phyloP scores from a whole-genome alignment of 2,888 invertebrate species.

The Rugalucina vietnamica region DNA sequence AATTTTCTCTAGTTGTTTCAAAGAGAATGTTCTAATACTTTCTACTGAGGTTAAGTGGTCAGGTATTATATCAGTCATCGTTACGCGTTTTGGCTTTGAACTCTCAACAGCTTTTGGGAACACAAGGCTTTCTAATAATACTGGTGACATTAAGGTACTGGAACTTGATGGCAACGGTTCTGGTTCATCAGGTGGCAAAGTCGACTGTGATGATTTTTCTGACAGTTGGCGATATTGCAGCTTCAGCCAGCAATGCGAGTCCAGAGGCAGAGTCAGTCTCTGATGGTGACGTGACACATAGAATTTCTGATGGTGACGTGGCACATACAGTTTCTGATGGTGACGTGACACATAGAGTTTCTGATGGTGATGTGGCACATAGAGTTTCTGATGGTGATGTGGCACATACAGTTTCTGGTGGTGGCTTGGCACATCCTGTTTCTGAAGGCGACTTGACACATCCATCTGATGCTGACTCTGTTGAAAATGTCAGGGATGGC shows the following conservation, averaged over 20 bases:
- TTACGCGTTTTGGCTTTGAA: not conserved
- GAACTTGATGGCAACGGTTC: no score
- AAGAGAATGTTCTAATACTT: not conserved
- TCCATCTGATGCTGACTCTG: not conserved
- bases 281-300: no score
- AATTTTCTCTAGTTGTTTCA: not conserved
- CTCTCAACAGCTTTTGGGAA: not conserved
- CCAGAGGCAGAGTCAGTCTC: slow-evolving; percentile 20
- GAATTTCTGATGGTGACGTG: not conserved
- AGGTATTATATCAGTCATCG: not conserved
- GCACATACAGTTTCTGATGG: not conserved
- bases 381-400: not conserved
- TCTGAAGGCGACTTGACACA: not conserved
- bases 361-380: not conserved
- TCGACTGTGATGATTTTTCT: no score
- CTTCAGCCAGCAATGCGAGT: slow-evolving; percentile 6
- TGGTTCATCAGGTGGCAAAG: no score
- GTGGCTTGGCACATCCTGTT: not conserved
- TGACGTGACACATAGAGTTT: not conserved
- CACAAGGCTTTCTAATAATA: not conserved
- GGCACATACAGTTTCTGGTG: not conserved
- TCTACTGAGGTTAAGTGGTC: not conserved
- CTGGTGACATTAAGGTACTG: not conserved
- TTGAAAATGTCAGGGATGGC: not conserved
- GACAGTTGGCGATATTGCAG: no score